Evolutionary conservation across 2,113 vertebrate species (phyloP).

Genomic region (Condylura cristata): DNA sequence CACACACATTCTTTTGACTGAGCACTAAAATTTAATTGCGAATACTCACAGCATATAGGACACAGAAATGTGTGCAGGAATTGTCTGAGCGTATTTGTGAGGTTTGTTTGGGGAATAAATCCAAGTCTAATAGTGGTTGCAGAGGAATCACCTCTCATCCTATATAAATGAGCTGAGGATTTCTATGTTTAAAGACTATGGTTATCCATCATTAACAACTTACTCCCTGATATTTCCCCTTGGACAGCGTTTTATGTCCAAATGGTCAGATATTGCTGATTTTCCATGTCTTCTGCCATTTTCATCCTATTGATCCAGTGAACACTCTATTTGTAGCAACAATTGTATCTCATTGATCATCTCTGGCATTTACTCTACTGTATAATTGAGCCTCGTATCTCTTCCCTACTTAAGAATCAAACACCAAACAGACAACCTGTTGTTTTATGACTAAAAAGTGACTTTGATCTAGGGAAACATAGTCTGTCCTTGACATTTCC

Average conservation of each 20-base stretch:
- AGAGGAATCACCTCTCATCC: not conserved
- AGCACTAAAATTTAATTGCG: conserved; percentile 72
- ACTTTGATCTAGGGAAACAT: not conserved
- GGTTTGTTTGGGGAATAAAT: conserved; percentile 44
- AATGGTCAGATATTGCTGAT: not conserved
- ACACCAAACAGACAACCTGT: not conserved
- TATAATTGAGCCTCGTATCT: conserved; percentile 57
- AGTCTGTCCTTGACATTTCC: not conserved
- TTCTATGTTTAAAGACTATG: not conserved
- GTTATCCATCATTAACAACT: not conserved
- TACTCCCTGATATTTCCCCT: conserved; percentile 17
- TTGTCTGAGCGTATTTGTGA: conserved; percentile 53
- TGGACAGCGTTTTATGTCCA: not conserved
- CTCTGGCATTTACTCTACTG: conserved; percentile 37
- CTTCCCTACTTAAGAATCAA: conserved; percentile 39
- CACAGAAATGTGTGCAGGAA: not conserved
- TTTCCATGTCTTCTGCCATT: not conserved
- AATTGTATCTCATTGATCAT: conserved; percentile 53
- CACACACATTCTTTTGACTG: conserved; percentile 32
- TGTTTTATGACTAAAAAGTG: not conserved
- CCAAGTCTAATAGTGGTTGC: not conserved
- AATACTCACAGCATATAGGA: conserved; percentile 20
- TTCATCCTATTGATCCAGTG: conserved; percentile 45
- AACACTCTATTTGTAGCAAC: conserved; percentile 56
- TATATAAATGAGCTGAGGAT: not conserved